Evolutionary conservation across 2,113 vertebrate genomes (phyloP).

Genomic region (Onychostoma macrolepis): DNA sequence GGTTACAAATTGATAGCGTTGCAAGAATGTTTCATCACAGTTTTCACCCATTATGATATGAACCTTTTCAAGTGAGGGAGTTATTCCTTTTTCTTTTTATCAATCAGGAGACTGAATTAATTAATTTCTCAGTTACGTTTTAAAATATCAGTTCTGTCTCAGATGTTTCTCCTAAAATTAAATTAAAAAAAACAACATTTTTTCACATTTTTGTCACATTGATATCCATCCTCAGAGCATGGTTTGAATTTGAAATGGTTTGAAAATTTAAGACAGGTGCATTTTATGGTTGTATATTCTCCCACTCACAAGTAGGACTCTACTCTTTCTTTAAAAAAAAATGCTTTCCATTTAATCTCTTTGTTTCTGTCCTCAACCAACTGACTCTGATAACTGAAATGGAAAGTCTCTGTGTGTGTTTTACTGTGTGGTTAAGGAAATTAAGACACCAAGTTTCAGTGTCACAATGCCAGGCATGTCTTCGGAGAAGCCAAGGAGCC

Average conservation of each 20-base stretch:
- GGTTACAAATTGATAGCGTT: constrained; percentile 32
- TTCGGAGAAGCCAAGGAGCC: constrained; percentile 52
- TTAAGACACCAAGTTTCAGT: constrained; percentile 67
- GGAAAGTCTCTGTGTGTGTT: background rate
- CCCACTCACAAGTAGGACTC: background rate
- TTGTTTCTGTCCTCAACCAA: background rate
- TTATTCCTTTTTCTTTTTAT: background rate
- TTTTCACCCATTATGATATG: background rate
- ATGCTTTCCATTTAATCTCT: background rate
- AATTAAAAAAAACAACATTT: no score
- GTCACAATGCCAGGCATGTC: constrained; percentile 62
- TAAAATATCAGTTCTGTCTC: background rate
- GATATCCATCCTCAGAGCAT: background rate
- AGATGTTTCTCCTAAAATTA: background rate
- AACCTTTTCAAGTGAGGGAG: background rate
- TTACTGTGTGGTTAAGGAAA: constrained; percentile 65
- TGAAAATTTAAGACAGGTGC: background rate
- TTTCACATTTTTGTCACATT: background rate
- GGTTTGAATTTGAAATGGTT: background rate
- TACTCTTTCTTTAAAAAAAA: background rate
- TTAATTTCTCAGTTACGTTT: background rate
- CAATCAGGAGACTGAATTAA: background rate
- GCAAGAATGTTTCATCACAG: background rate
- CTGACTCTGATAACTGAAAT: background rate
- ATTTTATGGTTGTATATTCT: background rate